phyloP scores from a whole-genome alignment of 1,140 invertebrate genomes.

The Chironomus striatipennis region DNA sequence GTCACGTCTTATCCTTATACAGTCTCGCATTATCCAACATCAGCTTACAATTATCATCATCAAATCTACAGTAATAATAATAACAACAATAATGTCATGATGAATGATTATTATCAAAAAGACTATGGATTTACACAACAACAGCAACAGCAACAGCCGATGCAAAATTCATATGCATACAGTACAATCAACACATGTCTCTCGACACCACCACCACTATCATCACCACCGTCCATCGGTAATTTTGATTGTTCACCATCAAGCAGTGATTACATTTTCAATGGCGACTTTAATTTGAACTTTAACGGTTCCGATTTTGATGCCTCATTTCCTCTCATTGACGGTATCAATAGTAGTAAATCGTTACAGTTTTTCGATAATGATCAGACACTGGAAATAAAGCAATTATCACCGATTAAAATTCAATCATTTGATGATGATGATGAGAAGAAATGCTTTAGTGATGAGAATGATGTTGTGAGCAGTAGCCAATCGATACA shows the following conservation, averaged over 20 bases:
- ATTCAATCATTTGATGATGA: conserved; percentile 14
- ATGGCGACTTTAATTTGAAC: not conserved
- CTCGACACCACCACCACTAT: not conserved
- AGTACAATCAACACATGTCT: not conserved
- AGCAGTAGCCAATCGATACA: not conserved
- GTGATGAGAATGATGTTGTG: not conserved
- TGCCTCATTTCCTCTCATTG: conserved; percentile 16
- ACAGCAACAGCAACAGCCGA: not conserved
- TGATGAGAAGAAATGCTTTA: not conserved
- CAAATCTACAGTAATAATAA: not conserved
- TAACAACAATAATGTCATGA: not conserved
- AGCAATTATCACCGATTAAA: conserved; percentile 3
- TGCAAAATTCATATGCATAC: not conserved
- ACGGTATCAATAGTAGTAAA: not conserved
- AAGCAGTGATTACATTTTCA: conserved; percentile 19
- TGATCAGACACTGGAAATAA: not conserved
- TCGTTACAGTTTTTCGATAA: not conserved
- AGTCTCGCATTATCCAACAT: not conserved
- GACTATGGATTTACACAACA: not conserved
- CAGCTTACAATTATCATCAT: conserved; percentile 8
- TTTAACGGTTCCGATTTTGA: conserved; percentile 15
- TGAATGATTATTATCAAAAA: not conserved
- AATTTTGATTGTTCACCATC: not conserved
- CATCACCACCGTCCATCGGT: not conserved
- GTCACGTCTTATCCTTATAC: conserved; percentile 4